These are phyloP conservation scores for Leptonema lineaticorne DNA, from an alignment of 1,140 invertebrate genomes.

Conservation along the genomic window DNA sequence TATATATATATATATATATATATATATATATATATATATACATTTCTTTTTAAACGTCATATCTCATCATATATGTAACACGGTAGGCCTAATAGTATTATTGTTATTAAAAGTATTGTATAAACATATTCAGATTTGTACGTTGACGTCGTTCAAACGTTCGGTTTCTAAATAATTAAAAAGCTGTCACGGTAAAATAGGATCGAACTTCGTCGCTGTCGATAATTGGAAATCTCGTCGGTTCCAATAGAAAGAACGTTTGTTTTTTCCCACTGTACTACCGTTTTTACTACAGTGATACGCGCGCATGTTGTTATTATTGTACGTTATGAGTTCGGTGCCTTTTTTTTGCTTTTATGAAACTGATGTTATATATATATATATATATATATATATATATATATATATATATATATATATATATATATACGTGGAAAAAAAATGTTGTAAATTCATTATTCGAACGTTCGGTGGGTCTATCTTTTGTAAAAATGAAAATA, in stretches of 20 bases:
- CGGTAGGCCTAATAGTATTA: no score
- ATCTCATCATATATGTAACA: no score
- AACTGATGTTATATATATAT: no score
- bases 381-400: no score
- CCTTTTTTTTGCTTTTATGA: background rate
- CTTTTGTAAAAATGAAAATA: background rate
- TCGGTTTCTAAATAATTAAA: conserved; percentile 20
- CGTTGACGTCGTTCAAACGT: no score
- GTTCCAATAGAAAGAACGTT: background rate
- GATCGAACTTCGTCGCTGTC: background rate
- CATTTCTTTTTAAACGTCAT: no score
- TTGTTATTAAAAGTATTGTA: no score
- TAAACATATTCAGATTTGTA: no score
- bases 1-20: no score
- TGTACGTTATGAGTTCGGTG: background rate
- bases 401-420: background rate
- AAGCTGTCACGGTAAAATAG: conserved; percentile 12
- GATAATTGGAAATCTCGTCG: conserved; percentile 11
- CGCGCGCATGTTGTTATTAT: background rate
- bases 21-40: no score
- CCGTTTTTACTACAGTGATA: background rate
- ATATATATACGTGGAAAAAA: background rate
- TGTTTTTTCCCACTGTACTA: background rate
- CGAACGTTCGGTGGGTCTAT: background rate
- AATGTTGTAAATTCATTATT: background rate